These are phyloP conservation scores for Anguilla obscura DNA, from an alignment of 2,797 vertebrate species.

Conservation along the genomic window DNA sequence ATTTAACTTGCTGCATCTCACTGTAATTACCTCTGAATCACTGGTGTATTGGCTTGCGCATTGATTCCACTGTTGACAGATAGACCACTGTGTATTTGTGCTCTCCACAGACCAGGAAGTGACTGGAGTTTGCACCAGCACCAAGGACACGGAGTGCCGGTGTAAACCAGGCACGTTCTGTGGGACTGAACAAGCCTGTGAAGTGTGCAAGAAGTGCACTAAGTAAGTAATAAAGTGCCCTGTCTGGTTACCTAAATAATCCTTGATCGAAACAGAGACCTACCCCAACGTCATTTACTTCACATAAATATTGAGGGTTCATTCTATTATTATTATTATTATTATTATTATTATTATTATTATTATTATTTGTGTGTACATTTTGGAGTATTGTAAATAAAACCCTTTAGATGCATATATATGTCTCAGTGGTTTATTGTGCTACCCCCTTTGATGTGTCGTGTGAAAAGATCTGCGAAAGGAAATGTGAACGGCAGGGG, in stretches of 20 bases:
- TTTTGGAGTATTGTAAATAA: background rate
- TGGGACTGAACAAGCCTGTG: constrained; percentile 65
- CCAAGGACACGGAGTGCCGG: constrained; percentile 57
- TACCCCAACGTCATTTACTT: background rate
- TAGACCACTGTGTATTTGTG: background rate
- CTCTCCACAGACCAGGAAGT: constrained; percentile 63
- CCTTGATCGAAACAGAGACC: background rate
- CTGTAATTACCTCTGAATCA: background rate
- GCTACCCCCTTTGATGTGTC: background rate
- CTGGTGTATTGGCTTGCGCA: background rate
- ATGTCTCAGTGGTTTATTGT: background rate
- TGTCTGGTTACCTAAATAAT: too few species aligned
- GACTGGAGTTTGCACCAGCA: constrained; percentile 50
- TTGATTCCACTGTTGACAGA: background rate
- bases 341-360: background rate
- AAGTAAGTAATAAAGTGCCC: constrained; percentile 50
- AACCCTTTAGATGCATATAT: background rate
- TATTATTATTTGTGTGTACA: background rate
- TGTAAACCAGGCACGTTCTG: constrained; percentile 67
- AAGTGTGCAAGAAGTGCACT: constrained; percentile 70
- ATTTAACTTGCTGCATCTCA: too few species aligned
- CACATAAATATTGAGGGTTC: background rate
- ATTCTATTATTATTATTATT: too few species aligned
- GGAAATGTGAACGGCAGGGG: background rate
- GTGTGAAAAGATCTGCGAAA: background rate